Evolutionary conservation across 2,888 invertebrate genomes (phyloP).

Genomic region (Dynastes maya): DNA sequence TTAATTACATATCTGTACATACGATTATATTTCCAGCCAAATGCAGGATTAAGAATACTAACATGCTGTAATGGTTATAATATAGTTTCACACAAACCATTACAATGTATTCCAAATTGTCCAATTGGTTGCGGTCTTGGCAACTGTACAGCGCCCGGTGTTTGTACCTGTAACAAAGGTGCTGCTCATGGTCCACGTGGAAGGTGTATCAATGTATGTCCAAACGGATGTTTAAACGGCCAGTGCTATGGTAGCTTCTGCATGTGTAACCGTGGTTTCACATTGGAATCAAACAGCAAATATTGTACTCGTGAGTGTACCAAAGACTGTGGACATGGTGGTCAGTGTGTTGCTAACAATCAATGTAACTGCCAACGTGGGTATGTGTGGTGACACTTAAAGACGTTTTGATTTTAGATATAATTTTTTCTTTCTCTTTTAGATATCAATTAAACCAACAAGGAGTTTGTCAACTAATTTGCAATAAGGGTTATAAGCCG

Average conservation of each 20-base stretch:
- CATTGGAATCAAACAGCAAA: constrained; percentile 73
- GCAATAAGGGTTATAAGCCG: constrained; percentile 68
- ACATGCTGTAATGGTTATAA: constrained; percentile 83
- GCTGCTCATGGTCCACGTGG: constrained; percentile 73
- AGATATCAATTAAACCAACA: constrained; percentile 36
- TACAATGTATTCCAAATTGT: constrained; percentile 77
- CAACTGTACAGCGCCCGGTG: constrained; percentile 77
- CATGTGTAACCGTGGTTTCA: constrained; percentile 76
- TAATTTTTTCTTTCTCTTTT: neutral
- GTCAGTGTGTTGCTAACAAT: constrained; percentile 74
- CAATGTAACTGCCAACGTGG: constrained; percentile 74
- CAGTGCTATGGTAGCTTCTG: constrained; percentile 77
- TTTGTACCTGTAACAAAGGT: constrained; percentile 78
- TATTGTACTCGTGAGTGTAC: constrained; percentile 77
- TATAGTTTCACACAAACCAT: constrained; percentile 74
- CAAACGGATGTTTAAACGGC: constrained; percentile 80
- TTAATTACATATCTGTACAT: neutral
- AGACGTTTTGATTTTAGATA: neutral
- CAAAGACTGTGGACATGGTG: constrained; percentile 73
- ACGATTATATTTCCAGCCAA: constrained; percentile 70
- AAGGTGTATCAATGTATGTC: constrained; percentile 78
- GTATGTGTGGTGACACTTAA: constrained; percentile 64
- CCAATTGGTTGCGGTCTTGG: constrained; percentile 80
- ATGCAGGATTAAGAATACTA: constrained; percentile 77
- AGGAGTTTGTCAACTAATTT: constrained; percentile 68